A percentile compares a stretch with the other conserved stretches of the same genome.
These are phyloP conservation scores for Pangasius sanitwongsei DNA, from an alignment of 2,797 vertebrate genomes.

Conservation along the genomic window DNA sequence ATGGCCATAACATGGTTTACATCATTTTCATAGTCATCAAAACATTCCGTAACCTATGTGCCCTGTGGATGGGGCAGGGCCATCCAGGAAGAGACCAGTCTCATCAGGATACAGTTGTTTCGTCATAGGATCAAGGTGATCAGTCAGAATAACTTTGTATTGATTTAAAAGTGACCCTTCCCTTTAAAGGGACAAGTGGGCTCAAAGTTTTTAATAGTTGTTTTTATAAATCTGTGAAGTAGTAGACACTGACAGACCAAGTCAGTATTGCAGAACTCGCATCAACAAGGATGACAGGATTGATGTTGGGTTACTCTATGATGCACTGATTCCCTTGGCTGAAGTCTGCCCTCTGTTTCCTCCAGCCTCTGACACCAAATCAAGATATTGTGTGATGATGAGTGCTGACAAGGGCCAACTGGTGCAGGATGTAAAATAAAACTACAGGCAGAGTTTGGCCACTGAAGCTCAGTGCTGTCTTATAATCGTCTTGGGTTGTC, in stretches of 20 bases:
- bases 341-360: neutral
- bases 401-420: neutral
- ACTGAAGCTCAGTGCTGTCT: neutral
- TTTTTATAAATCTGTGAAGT: neutral
- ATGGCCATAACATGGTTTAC: neutral
- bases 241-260: neutral
- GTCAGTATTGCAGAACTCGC: neutral
- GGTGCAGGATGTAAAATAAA: neutral
- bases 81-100: neutral
- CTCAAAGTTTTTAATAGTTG: too few relatives aligned
- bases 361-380: neutral
- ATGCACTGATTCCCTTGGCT: slow-evolving; percentile 1
- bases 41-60: neutral
- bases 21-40: neutral
- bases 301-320: neutral
- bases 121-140: neutral
- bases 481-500: neutral
- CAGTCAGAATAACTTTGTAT: neutral
- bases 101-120: neutral
- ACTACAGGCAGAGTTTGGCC: neutral
- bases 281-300: neutral
- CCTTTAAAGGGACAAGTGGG: neutral
- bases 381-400: neutral
- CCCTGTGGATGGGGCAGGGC: neutral
- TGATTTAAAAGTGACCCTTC: neutral